Base-by-base conservation (phyloP, 64 coral and sea anemone genomes). In the Stichodactyla helianthus region DNA sequence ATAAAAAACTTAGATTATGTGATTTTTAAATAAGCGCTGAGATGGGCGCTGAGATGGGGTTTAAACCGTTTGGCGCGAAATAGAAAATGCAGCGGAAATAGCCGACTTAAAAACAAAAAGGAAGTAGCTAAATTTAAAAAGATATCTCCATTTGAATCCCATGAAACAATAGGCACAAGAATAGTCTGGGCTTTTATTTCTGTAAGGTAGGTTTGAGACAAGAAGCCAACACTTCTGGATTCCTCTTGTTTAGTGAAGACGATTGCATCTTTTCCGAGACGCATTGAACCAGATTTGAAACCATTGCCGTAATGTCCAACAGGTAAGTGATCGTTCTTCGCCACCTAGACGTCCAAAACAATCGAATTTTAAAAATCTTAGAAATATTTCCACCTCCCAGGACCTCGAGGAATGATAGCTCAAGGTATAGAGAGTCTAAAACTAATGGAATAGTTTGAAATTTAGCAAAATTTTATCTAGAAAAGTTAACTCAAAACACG, bases 241-340 rank as follows among this genome's bases (percentile, higher is more conserved):
- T 90, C 71, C 2, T 59, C 82, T 50, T 93, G 77, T 63, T 95
- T 94, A 2, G 97, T 99, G 19, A 99, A 90, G 6, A 99, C 97
- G 18, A 99, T 52, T 0, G 97, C 97, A 85, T 99, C 93, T 61
- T 87, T 92, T 10, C 97, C 97, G 0, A 99, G 91, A 54, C 97
- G 90, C 97, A 99, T 99, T 5, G 97, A 99, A 59, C 97, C 97
- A 18, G 97, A 99, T 77, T 99, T 99, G 25, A 99, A 99, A 17
- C 97, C 97, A 86, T 99, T 99, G 0, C 97, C 97, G 76, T 99
- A 99, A 53, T 99, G 97, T 62, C 97, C 97, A 6, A 99, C 97
- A 0, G 97, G 97, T 88, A 99, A 92, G 86, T 95, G 92, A 22
- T 84, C 93, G 52, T 92, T 94, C 70, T 93, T 89, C n/a, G 91